Base-by-base conservation (phyloP, 1,140 invertebrate species). In the Brachionus sp. region DNA sequence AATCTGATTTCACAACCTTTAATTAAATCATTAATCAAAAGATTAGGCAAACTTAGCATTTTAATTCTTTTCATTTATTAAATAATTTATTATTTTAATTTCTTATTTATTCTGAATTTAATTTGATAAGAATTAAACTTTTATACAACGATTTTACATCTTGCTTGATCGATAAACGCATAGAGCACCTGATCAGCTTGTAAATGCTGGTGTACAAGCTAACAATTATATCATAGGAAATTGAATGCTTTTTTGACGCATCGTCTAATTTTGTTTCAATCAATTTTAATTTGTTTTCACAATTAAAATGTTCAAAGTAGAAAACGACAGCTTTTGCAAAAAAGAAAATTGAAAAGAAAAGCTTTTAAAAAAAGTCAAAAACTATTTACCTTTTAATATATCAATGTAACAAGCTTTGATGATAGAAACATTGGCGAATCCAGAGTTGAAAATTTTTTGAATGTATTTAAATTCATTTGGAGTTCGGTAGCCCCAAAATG, bases 401-500 rank as follows among this genome's bases (percentile, higher is more conserved):
- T 75, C 70, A 33, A 39, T 13, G 25, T 46, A 75, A 5, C 70
- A 75, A 23, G 19, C 23, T 75, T 75, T 75, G 33, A 9, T 75
- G 23, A 75, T 25, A 19, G 37, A 19, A 29, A 50, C 7, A 44
- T 44, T 46, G 10, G 33, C 5, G 2, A 46, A 19, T 13, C 29
- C 44, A n/a, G 19, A 12, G 19, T 46, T 75, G 10, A 75, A 25
- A 0, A 46, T 12, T 75, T 75, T 29, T n/a, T 75, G 70, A 75
- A 75, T 23, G 44, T 46, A 75, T 46, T 46, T 19, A 10, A 75
- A 46, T 50, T 75, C 70, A 29, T 44, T 25, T 46, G 70, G 70
- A 29, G 70, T 75, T 29, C 25, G 19, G 12, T 25, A 75, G 19
- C 70, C 70, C 70, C 70, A 75, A 46, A 75, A 75, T 19, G 70